Evolutionary conservation across 53 echinoderm and acorn worm genomes (phyloP).

Genomic region (Henricia sp.): DNA sequence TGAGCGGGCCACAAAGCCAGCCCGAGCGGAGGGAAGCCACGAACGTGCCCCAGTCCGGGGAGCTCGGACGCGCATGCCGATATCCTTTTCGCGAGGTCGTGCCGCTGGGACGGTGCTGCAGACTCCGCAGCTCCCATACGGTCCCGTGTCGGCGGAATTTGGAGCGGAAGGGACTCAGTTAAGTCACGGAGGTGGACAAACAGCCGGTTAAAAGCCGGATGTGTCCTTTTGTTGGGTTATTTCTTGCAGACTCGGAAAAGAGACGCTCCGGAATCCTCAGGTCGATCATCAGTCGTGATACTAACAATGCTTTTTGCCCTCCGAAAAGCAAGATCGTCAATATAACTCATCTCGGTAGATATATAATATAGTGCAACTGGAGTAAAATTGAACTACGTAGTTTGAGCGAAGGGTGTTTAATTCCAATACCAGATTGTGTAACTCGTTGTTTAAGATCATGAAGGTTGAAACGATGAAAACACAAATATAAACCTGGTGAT

Average conservation of each 20-base stretch:
- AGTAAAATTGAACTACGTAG: too few relatives aligned
- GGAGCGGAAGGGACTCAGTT: slow-evolving; percentile 6
- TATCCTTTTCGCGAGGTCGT: slow-evolving; percentile 48
- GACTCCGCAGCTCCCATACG: neutral
- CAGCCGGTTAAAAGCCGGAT: slow-evolving; percentile 63
- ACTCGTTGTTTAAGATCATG: too few relatives aligned
- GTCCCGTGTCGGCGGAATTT: neutral
- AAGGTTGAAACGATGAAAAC: too few relatives aligned
- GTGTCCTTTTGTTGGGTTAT: slow-evolving; percentile 39
- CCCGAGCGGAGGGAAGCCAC: slow-evolving; percentile 19
- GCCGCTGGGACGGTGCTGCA: slow-evolving; percentile 10
- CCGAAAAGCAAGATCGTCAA: slow-evolving; percentile 17
- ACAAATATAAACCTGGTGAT: too few relatives aligned
- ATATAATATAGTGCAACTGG: too few relatives aligned
- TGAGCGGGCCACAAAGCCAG: slow-evolving; percentile 18
- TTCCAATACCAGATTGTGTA: too few relatives aligned
- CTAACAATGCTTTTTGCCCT: slow-evolving; percentile 5
- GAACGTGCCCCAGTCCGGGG: slow-evolving; percentile 19
- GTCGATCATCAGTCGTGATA: slow-evolving; percentile 44
- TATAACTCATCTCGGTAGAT: slow-evolving; percentile 6
- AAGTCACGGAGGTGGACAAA: slow-evolving; percentile 51
- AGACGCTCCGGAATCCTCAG: neutral
- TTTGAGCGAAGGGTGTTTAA: too few relatives aligned
- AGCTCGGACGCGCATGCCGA: neutral
- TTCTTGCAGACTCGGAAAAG: slow-evolving; percentile 29